phyloP scores from a whole-genome alignment of 2,888 invertebrate species.

The Cheiracanthium punctorium region DNA sequence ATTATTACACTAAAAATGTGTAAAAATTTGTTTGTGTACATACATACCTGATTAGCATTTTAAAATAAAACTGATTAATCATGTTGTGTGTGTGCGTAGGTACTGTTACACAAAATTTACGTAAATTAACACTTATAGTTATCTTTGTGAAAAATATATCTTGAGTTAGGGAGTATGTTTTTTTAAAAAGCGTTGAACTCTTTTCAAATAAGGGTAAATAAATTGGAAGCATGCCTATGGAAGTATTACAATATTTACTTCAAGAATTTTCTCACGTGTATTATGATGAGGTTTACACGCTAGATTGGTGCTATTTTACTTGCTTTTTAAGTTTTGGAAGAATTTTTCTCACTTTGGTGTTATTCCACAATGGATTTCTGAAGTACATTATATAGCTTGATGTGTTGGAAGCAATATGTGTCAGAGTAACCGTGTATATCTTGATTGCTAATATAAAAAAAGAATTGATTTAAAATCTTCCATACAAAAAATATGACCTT shows the following conservation, averaged over 20 bases:
- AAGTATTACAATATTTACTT: background rate
- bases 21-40: slow-evolving; percentile 5
- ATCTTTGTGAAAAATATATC: background rate
- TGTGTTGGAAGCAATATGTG: too few relatives aligned
- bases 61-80: slow-evolving; percentile 13
- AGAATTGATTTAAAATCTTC: too few relatives aligned
- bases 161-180: background rate
- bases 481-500: too few relatives aligned
- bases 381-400: too few relatives aligned
- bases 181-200: background rate
- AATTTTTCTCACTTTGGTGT: too few relatives aligned
- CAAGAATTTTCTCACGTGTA: background rate
- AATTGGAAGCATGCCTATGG: background rate
- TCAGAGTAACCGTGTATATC: too few relatives aligned
- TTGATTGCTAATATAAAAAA: too few relatives aligned
- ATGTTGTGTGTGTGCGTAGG: background rate
- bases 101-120: background rate
- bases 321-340: too few relatives aligned
- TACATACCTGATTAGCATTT: background rate
- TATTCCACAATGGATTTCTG: too few relatives aligned
- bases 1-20: slow-evolving; percentile 12
- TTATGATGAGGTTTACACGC: background rate
- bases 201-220: background rate
- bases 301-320: too few relatives aligned
- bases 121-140: background rate